These are phyloP conservation scores for Hystrix brachyura DNA, from an alignment of 2,113 vertebrate genomes.

Conservation along the genomic window DNA sequence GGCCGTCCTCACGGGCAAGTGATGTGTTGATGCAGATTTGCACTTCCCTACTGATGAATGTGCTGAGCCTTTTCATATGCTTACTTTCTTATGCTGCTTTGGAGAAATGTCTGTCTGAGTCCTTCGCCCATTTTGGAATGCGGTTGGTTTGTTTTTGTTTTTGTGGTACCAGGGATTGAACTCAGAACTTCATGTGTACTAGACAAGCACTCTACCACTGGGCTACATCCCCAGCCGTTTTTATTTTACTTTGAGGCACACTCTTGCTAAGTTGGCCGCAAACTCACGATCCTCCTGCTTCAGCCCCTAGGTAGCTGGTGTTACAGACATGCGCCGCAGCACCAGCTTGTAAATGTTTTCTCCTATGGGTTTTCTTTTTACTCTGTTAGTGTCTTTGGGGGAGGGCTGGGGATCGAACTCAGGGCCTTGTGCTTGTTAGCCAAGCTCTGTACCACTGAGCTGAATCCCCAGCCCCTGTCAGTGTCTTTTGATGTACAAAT, in stretches of 20 bases:
- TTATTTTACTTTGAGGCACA: background rate
- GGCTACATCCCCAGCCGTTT: background rate
- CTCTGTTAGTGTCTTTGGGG: background rate
- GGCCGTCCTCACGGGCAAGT: background rate
- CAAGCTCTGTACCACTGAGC: too few relatives aligned
- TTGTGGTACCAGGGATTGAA: background rate
- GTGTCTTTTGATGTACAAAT: background rate
- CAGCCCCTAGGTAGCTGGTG: background rate
- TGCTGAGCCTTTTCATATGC: background rate
- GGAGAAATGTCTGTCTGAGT: background rate
- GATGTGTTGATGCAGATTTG: background rate
- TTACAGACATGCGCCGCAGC: background rate
- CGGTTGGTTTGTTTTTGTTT: too few relatives aligned
- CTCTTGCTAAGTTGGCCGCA: background rate
- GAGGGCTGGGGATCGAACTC: too few relatives aligned
- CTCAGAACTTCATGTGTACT: background rate
- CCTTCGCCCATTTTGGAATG: background rate
- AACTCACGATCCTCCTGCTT: background rate
- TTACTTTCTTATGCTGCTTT: background rate
- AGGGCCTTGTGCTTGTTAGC: too few relatives aligned
- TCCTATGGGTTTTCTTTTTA: background rate
- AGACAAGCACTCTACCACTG: background rate
- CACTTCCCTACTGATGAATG: background rate
- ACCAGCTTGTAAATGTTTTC: background rate
- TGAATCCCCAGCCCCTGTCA: too few relatives aligned